Conservation (phyloP, 2,888 invertebrate species). For the Phoronis australis region DNA sequence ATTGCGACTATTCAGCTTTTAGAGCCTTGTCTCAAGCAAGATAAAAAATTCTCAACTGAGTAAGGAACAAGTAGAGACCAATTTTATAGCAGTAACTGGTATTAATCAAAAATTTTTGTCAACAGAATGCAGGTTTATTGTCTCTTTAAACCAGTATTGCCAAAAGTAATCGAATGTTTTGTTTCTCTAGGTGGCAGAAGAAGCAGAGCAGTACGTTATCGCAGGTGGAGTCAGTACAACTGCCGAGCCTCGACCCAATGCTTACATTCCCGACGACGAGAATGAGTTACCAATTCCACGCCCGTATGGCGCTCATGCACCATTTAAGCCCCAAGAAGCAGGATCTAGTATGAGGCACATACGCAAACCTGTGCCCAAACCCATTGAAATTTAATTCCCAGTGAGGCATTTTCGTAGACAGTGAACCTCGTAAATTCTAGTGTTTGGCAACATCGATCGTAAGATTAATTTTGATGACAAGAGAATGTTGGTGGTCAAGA, state of each 20-base stretch:
- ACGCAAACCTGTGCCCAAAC: constrained; percentile 51
- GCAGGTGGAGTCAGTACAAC: constrained; percentile 47
- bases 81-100: too few species aligned
- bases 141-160: background rate
- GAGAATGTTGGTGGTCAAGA: too few species aligned
- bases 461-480: too few species aligned
- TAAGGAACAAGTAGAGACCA: too few species aligned
- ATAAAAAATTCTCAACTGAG: too few species aligned
- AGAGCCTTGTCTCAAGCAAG: too few species aligned
- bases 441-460: too few species aligned
- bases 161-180: background rate
- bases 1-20: too few species aligned
- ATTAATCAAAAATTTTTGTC: too few species aligned
- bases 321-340: constrained; percentile 49
- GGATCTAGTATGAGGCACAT: constrained; percentile 52
- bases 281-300: constrained; percentile 51
- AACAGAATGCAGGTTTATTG: too few species aligned
- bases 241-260: constrained; percentile 52
- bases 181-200: constrained; percentile 35
- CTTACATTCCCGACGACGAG: constrained; percentile 52
- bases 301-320: constrained; percentile 51
- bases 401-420: background rate
- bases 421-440: background rate
- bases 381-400: constrained; percentile 49
- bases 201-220: constrained; percentile 47